A percentile compares a stretch with the other conserved stretches of the same genome.
Conservation (phyloP, 53 echinoderm and acorn worm genomes). For the Paracentrotus lividus region DNA sequence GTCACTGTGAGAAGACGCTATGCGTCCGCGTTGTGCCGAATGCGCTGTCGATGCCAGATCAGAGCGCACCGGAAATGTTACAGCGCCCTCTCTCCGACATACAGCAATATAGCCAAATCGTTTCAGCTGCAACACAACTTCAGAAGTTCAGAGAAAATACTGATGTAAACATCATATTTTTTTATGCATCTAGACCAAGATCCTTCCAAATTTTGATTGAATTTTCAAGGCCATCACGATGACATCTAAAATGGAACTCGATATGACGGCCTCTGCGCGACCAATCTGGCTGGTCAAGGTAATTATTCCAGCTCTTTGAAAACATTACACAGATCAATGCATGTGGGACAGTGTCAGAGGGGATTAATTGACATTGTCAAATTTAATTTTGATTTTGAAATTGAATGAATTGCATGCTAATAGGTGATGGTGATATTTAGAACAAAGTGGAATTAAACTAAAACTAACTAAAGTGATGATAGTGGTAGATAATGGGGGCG, state of each 20-base stretch:
- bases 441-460: no score
- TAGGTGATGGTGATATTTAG: no score
- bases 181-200: background rate
- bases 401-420: no score
- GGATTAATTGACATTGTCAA: no score
- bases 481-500: no score
- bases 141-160: background rate
- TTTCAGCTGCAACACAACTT: no score
- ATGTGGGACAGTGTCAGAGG: background rate
- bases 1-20: background rate
- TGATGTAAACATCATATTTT: slow-evolving; percentile 6
- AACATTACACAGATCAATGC: background rate
- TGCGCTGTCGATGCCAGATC: background rate
- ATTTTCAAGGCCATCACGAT: slow-evolving; percentile 54
- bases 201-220: background rate
- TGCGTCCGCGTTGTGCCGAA: background rate
- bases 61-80: background rate
- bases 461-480: no score
- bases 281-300: slow-evolving; percentile 90
- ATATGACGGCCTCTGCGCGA: slow-evolving; percentile 77
- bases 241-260: slow-evolving; percentile 79
- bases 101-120: background rate
- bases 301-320: background rate
- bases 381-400: no score
- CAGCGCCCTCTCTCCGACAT: background rate